These are phyloP conservation scores for Clarias laeviceps DNA, from an alignment of 2,797 vertebrate genomes.

Conservation along the genomic window DNA sequence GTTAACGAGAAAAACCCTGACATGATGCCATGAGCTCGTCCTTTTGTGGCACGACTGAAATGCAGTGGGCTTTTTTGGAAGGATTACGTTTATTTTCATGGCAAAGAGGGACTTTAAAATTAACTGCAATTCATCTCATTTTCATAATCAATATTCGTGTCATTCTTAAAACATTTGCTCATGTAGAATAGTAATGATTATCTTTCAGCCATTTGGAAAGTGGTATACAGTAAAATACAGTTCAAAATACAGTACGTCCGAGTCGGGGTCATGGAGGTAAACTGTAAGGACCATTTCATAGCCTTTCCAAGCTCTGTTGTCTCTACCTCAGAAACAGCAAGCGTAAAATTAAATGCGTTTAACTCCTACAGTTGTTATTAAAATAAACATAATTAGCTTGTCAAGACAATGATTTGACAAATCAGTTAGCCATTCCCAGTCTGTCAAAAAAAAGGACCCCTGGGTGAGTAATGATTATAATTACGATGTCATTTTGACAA, in stretches of 20 bases:
- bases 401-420: conserved; percentile 58
- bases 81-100: too few species aligned
- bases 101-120: too few species aligned
- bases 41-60: too few species aligned
- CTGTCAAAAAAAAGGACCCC: conserved; percentile 60
- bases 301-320: conserved; percentile 12
- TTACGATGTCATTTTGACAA: conserved; percentile 63
- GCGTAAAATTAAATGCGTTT: conserved; percentile 22
- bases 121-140: too few species aligned
- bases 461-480: conserved; percentile 70
- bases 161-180: neutral
- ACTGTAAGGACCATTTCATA: neutral
- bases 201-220: neutral
- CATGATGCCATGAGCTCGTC: too few species aligned
- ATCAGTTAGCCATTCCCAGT: conserved; percentile 59
- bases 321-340: conserved; percentile 28
- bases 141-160: too few species aligned
- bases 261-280: neutral
- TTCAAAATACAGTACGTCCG: neutral
- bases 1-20: too few species aligned
- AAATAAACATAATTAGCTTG: conserved; percentile 57
- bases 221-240: neutral
- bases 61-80: too few species aligned
- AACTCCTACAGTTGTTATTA: conserved; percentile 50
- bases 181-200: neutral